Conservation (phyloP, 2,888 invertebrate species). For the Drosophila buzzatii region DNA sequence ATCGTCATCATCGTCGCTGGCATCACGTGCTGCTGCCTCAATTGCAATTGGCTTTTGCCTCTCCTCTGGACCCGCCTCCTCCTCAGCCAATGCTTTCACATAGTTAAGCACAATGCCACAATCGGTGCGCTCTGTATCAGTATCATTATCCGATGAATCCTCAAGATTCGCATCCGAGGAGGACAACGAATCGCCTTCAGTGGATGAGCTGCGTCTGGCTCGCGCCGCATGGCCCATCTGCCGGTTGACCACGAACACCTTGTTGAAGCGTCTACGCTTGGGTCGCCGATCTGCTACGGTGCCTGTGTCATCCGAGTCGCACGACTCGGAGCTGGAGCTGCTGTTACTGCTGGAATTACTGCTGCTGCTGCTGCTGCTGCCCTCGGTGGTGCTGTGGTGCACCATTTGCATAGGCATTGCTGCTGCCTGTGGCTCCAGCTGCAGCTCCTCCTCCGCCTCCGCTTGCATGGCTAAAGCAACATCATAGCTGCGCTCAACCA, state of each 20-base stretch:
- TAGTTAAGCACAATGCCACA: conserved; percentile 85
- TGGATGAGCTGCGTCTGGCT: conserved; percentile 86
- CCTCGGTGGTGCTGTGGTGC: conserved; percentile 66
- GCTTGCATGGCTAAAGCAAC: conserved; percentile 65
- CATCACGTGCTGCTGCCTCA: conserved; percentile 51
- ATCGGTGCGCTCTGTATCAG: conserved; percentile 86
- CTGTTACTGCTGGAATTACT: conserved; percentile 76
- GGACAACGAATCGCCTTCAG: conserved; percentile 87
- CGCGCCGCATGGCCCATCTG: conserved; percentile 56
- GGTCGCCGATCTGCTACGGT: conserved; percentile 86
- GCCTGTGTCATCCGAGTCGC: conserved; percentile 87
- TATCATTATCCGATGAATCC: conserved; percentile 89
- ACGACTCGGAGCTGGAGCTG: conserved; percentile 84
- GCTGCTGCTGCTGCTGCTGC: conserved; percentile 76
- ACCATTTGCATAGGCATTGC: conserved; percentile 28
- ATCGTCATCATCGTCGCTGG: conserved; percentile 54
- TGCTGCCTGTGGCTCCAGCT: background rate
- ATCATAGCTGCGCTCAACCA: conserved; percentile 82
- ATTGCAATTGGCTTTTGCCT: conserved; percentile 1
- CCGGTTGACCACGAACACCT: conserved; percentile 90
- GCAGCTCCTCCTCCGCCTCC: background rate
- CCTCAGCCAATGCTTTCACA: conserved; percentile 75
- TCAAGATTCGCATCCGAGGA: conserved; percentile 87
- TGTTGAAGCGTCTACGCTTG: conserved; percentile 87
- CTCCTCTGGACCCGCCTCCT: conserved; percentile 26